Evolutionary conservation across 2,113 vertebrate genomes (phyloP), one percentile per base, ranked within the genome.

Genomic region (Heloderma charlesbogerti): DNA sequence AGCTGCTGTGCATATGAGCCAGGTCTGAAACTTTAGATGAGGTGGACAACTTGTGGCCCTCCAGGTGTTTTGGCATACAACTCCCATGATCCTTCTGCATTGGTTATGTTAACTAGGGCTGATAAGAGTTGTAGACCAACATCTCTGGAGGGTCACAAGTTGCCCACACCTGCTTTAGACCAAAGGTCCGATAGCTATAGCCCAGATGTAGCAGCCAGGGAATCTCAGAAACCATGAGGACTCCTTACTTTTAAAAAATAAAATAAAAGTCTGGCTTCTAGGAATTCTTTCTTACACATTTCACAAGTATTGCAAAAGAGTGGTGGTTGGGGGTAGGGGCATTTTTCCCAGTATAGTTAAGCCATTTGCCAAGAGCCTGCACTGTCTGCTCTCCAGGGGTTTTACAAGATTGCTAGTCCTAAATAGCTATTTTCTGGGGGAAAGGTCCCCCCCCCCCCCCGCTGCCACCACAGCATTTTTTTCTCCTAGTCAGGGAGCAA

Each of bases 351-450:
- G 5, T 22, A 54, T 31, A 69, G 10, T 45, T n/a, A 89, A 75
- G 20, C 27, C 69, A 25, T 3, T 34, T 27, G n/a, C 77, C 45
- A 54, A 43, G 27, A 71, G 4, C 37, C 48, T 63, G 27, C 20
- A 63, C 15, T 13, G n/a, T 69, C 60, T 25, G 67, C n/a, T 91
- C 43, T 83, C 25, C 0, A 34, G 82, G 85, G 5, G 31, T 90
- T 95, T 93, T 85, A 25, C 86, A 91, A 91, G 34, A 88, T 94
- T 25, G 0, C 12, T 88, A 90, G 90, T 86, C n/a, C 91, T 94
- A 91, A 93, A 93, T 81, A 81, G 95, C 93, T 94, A n/a, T 94
- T 95, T 92, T 94, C 86, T 93, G 82, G 95, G 92, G 92, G 80
- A 96, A 96, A 95, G 90, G 60, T 86, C 93, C 6, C 48, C 18